These are phyloP conservation scores for Synanceia verrucosa DNA, from an alignment of 2,797 vertebrate species.

Conservation along the genomic window DNA sequence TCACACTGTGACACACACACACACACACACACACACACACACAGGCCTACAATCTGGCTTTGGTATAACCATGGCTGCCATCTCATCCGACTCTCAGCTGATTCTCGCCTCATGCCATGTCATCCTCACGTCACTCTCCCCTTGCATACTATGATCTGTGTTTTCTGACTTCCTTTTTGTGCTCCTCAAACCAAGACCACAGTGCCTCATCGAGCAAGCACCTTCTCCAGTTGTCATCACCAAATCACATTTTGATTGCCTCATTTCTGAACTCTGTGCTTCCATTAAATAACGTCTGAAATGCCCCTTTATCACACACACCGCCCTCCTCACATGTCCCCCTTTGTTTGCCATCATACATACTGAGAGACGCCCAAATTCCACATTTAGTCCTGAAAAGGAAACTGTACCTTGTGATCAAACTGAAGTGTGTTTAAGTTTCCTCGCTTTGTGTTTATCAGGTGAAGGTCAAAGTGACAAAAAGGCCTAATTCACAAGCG, in stretches of 20 bases:
- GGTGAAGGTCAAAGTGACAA: conserved; percentile 60
- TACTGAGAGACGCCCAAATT: conserved; percentile 5
- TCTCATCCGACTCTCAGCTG: conserved; percentile 67
- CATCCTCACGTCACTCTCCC: conserved; percentile 62
- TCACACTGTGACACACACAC: conserved; percentile 26
- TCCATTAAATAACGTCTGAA: conserved; percentile 65
- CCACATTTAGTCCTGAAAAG: conserved; percentile 1
- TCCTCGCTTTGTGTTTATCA: conserved; percentile 5
- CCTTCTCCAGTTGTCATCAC: conserved; percentile 34
- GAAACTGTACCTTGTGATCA: neutral
- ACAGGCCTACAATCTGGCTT: conserved; percentile 50
- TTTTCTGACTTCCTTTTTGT: conserved; percentile 33
- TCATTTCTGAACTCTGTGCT: conserved; percentile 38
- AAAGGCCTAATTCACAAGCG: conserved; percentile 20
- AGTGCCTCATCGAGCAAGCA: conserved; percentile 62
- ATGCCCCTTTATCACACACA: conserved; percentile 14
- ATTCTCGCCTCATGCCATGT: conserved; percentile 70
- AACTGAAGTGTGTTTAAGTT: conserved; percentile 30
- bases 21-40: conserved; percentile 34
- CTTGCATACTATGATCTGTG: conserved; percentile 45
- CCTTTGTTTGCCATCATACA: conserved; percentile 26
- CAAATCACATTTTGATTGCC: conserved; percentile 32
- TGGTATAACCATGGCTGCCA: conserved; percentile 49
- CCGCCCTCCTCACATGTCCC: conserved; percentile 27
- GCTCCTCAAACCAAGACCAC: conserved; percentile 31